Conservation (phyloP, 2,797 vertebrate genomes). For the Gymnodraco acuticeps region DNA sequence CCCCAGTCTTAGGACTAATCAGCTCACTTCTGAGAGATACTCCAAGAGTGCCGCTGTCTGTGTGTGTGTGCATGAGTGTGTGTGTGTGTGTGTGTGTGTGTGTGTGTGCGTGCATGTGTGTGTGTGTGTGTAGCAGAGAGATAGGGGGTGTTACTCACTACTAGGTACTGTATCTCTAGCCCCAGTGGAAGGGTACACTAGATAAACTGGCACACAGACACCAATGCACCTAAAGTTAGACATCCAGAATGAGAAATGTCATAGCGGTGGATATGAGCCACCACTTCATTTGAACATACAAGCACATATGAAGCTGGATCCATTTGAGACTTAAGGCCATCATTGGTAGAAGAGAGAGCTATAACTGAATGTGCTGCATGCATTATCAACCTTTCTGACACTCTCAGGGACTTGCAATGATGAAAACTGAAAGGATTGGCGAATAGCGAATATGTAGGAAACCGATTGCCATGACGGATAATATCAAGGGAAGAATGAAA, state of each 20-base stretch:
- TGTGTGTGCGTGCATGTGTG: slow-evolving; percentile 20
- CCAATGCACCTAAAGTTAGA: slow-evolving; percentile 28
- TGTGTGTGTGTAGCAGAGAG: slow-evolving; percentile 20
- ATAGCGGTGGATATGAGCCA: slow-evolving; percentile 3
- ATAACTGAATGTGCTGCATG: not conserved
- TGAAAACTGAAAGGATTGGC: slow-evolving; percentile 30
- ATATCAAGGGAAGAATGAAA: slow-evolving; percentile 22
- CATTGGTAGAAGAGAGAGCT: not conserved
- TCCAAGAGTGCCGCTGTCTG: slow-evolving; percentile 63
- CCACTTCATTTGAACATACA: slow-evolving; percentile 19
- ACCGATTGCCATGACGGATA: slow-evolving; percentile 14
- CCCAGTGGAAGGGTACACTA: slow-evolving; percentile 27
- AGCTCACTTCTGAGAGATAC: slow-evolving; percentile 87
- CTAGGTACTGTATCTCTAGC: slow-evolving; percentile 18
- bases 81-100: slow-evolving; percentile 29
- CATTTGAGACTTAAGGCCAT: slow-evolving; percentile 4
- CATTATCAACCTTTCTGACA: slow-evolving; percentile 8
- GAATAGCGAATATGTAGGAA: slow-evolving; percentile 9
- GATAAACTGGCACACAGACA: slow-evolving; percentile 34
- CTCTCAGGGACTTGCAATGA: slow-evolving; percentile 33
- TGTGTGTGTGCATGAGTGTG: slow-evolving; percentile 41
- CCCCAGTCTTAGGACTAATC: slow-evolving; percentile 86
- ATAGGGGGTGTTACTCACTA: slow-evolving; percentile 43
- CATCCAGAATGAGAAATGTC: slow-evolving; percentile 22
- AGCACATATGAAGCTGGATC: slow-evolving; percentile 1